Evolutionary conservation across 53 echinoderm and acorn worm species (phyloP).

Genomic region (Patiria pectinifera): DNA sequence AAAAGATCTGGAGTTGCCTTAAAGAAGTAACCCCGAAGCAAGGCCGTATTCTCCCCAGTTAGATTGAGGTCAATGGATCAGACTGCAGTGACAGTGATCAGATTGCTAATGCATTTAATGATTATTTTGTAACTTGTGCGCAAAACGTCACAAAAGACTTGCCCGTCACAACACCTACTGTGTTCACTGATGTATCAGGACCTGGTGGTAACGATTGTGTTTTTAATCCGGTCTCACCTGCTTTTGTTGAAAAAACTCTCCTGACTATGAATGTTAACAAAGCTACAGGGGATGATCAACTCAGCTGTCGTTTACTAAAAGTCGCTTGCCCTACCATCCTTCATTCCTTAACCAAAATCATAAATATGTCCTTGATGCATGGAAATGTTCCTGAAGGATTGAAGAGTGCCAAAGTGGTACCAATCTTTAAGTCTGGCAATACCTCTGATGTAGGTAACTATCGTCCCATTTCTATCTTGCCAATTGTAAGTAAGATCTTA

Average conservation of each 20-base stretch:
- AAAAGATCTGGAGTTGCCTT: too few relatives aligned
- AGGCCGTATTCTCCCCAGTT: too few relatives aligned
- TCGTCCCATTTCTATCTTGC: constrained; percentile 48
- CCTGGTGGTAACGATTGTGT: too few relatives aligned
- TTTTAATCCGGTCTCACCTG: neutral
- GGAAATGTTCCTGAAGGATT: constrained; percentile 20
- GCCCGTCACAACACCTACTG: too few relatives aligned
- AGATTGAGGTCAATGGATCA: too few relatives aligned
- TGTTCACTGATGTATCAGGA: too few relatives aligned
- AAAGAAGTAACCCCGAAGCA: too few relatives aligned
- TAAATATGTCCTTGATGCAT: neutral
- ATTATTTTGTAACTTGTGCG: too few relatives aligned
- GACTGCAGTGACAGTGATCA: too few relatives aligned
- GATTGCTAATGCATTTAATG: too few relatives aligned
- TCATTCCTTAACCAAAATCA: constrained; percentile 2
- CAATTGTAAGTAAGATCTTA: constrained; percentile 42
- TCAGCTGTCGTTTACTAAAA: constrained; percentile 10
- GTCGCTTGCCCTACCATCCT: neutral
- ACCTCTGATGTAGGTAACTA: constrained; percentile 27
- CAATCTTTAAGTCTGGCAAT: constrained; percentile 40
- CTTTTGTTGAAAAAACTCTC: neutral
- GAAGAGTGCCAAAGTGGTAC: constrained; percentile 60
- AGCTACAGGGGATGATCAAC: constrained; percentile 3
- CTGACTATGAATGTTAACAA: neutral
- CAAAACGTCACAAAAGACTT: too few relatives aligned